phyloP scores from a whole-genome alignment of 2,113 vertebrate genomes.

The Melanostigma gelatinosum region DNA sequence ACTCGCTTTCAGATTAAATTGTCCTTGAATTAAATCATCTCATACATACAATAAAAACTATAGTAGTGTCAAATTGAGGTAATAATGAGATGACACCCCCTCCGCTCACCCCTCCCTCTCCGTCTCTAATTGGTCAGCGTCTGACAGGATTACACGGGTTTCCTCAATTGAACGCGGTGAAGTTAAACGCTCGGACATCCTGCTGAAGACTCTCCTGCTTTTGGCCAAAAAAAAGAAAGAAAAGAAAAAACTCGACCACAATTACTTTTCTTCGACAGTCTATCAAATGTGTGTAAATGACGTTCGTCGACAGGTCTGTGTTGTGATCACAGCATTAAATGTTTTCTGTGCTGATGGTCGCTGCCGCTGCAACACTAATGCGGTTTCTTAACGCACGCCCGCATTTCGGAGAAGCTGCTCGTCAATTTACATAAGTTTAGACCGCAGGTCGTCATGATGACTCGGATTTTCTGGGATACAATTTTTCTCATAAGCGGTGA shows the following conservation, averaged over 20 bases:
- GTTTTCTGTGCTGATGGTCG: constrained; percentile 11
- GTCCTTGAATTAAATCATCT: not conserved
- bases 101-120: constrained; percentile 4
- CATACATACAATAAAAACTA: not conserved
- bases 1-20: not conserved
- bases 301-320: constrained; percentile 2
- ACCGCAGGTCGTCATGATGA: constrained; percentile 70
- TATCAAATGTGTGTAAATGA: constrained; percentile 22
- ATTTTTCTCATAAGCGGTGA: constrained; percentile 83
- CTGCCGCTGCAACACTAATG: constrained; percentile 35
- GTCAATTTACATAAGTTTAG: constrained; percentile 13
- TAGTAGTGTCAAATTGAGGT: constrained; percentile 20
- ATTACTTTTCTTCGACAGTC: not conserved
- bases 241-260: not conserved
- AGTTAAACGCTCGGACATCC: constrained; percentile 49
- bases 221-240: not conserved
- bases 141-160: constrained; percentile 69
- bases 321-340: constrained; percentile 32
- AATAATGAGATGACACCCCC: constrained; percentile 29
- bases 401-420: constrained; percentile 37
- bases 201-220: not conserved
- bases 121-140: constrained; percentile 68
- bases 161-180: constrained; percentile 68
- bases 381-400: constrained; percentile 35
- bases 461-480: constrained; percentile 81